Evolutionary conservation across 2,113 vertebrate species (phyloP).

Genomic region (Pachycephala philippinensis): DNA sequence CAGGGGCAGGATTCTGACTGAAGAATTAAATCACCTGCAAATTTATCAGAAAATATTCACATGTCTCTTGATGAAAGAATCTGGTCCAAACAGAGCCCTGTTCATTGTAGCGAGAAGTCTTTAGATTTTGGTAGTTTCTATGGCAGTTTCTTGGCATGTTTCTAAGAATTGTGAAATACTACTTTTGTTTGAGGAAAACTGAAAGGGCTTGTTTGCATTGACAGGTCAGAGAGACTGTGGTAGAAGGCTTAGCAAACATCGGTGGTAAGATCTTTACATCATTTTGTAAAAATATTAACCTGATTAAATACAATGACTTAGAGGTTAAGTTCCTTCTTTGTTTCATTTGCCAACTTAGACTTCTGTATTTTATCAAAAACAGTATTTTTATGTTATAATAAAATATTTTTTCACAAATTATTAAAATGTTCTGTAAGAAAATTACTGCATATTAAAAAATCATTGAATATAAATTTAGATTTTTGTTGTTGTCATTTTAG

Average conservation of each 20-base stretch:
- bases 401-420: neutral
- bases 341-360: neutral
- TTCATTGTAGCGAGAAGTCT: neutral
- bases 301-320: neutral
- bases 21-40: neutral
- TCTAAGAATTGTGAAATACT: neutral
- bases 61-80: neutral
- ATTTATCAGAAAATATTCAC: neutral
- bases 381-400: neutral
- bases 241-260: constrained; percentile 86
- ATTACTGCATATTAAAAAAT: neutral
- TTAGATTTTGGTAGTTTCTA: neutral
- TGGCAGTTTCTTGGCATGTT: neutral
- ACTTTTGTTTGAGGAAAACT: neutral
- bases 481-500: neutral
- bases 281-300: neutral
- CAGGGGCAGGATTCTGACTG: neutral
- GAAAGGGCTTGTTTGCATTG: constrained; percentile 38
- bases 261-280: constrained; percentile 79
- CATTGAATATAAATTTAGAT: neutral
- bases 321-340: neutral
- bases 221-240: constrained; percentile 87
- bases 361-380: neutral
- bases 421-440: neutral
- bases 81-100: neutral